Conservation (phyloP, 2,888 invertebrate species). For the Harmothoe impar region DNA sequence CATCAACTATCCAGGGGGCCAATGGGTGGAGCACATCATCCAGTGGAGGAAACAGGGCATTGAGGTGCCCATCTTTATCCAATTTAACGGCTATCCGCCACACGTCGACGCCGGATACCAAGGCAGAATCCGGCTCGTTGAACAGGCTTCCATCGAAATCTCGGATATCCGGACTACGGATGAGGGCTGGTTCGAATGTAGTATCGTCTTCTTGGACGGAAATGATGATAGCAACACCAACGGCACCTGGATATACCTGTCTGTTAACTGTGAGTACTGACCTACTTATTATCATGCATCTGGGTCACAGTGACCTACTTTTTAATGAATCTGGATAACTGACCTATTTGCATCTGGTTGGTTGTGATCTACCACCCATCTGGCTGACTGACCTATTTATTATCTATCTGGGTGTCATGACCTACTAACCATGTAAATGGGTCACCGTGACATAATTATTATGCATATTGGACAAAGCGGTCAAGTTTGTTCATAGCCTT, state of each 20-base stretch:
- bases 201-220: conserved; percentile 96
- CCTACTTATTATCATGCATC: neutral
- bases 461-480: too few relatives aligned
- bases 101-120: conserved; percentile 91
- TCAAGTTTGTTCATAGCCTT: too few relatives aligned
- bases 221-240: conserved; percentile 93
- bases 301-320: neutral
- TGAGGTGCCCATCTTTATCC: conserved; percentile 98
- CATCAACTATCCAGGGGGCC: conserved; percentile 97
- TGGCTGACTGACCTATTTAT: too few relatives aligned
- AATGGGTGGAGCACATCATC: conserved; percentile 97
- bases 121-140: conserved; percentile 69
- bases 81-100: conserved; percentile 98
- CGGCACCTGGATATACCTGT: conserved; percentile 98
- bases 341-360: too few relatives aligned
- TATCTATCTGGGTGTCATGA: too few relatives aligned
- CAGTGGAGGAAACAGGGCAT: conserved; percentile 99
- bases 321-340: too few relatives aligned
- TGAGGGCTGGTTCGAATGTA: conserved; percentile 98
- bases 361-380: too few relatives aligned
- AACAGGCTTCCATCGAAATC: conserved; percentile 91
- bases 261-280: conserved; percentile 92
- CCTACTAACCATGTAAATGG: too few relatives aligned
- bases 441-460: too few relatives aligned
- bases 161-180: conserved; percentile 96